Conservation (phyloP, 1,140 invertebrate genomes). For the Drosophila willistoni region DNA sequence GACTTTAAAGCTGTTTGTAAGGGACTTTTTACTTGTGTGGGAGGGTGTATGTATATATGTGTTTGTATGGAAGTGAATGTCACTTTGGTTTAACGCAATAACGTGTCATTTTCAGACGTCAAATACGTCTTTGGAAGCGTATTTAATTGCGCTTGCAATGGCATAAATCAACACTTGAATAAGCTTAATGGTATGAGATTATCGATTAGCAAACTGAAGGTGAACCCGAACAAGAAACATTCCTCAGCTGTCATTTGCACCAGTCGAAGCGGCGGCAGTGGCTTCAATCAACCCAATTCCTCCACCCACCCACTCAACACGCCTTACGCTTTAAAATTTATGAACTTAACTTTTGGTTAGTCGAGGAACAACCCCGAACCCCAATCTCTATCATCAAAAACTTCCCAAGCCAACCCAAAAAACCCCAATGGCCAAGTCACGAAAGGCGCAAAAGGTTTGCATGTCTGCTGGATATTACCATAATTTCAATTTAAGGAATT, state of each 20-base stretch:
- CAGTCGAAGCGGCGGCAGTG: constrained; percentile 42
- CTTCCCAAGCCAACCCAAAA: neutral
- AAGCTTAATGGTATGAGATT: constrained; percentile 57
- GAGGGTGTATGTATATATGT: neutral
- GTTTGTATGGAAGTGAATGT: constrained; percentile 15
- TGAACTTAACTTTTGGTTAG: constrained; percentile 74
- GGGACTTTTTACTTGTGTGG: neutral
- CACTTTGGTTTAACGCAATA: constrained; percentile 57
- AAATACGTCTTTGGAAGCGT: constrained; percentile 32
- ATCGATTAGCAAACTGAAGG: constrained; percentile 57
- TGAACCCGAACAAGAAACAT: constrained; percentile 37
- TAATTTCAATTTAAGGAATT: constrained; percentile 82
- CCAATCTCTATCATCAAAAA: neutral
- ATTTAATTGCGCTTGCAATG: constrained; percentile 62
- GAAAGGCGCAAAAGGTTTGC: constrained; percentile 67
- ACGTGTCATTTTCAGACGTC: constrained; percentile 54
- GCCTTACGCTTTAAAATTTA: constrained; percentile 59
- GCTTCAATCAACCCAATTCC: constrained; percentile 27
- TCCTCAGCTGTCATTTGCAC: constrained; percentile 50
- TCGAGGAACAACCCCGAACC: constrained; percentile 29
- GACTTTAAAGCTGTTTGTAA: constrained; percentile 20
- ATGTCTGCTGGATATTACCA: constrained; percentile 79
- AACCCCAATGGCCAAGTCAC: constrained; percentile 50
- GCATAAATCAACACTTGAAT: constrained; percentile 69
- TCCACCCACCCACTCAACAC: neutral